Evolutionary conservation across 2,888 invertebrate genomes (phyloP).

Genomic region (Heliconius erato): DNA sequence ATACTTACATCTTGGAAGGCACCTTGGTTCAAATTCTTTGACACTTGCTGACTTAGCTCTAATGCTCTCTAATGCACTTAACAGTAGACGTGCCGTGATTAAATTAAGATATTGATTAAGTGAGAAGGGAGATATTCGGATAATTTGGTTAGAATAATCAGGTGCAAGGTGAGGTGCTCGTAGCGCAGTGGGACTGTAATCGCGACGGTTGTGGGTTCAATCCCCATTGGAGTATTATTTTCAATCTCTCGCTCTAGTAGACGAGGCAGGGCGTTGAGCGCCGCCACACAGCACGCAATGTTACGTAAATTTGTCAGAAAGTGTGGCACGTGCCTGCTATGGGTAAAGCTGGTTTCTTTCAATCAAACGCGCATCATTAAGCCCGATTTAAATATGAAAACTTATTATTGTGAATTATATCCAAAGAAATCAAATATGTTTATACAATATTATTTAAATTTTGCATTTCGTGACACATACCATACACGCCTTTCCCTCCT

Average conservation of each 20-base stretch:
- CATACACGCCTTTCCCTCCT: too few relatives aligned
- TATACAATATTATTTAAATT: too few relatives aligned
- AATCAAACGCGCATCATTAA: too few relatives aligned
- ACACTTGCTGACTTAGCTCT: background rate
- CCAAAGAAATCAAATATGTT: too few relatives aligned
- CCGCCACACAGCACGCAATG: background rate
- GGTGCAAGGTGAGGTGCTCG: background rate
- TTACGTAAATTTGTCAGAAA: background rate
- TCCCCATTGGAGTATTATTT: too few relatives aligned
- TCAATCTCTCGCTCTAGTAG: background rate
- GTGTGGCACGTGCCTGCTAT: too few relatives aligned
- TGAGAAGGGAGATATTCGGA: constrained; percentile 6
- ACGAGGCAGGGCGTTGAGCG: background rate
- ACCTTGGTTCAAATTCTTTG: background rate
- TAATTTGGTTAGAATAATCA: constrained; percentile 17
- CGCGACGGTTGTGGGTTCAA: background rate
- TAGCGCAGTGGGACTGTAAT: background rate
- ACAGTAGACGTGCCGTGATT: constrained; percentile 2
- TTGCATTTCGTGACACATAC: too few relatives aligned
- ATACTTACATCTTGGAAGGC: background rate
- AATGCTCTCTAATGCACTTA: constrained; percentile 13
- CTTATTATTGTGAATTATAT: too few relatives aligned
- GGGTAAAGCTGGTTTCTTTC: too few relatives aligned
- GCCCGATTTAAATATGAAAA: too few relatives aligned
- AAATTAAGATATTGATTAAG: constrained; percentile 30